Conservation (phyloP, 2,113 vertebrate species). For the Mandrillus leucophaeus region DNA sequence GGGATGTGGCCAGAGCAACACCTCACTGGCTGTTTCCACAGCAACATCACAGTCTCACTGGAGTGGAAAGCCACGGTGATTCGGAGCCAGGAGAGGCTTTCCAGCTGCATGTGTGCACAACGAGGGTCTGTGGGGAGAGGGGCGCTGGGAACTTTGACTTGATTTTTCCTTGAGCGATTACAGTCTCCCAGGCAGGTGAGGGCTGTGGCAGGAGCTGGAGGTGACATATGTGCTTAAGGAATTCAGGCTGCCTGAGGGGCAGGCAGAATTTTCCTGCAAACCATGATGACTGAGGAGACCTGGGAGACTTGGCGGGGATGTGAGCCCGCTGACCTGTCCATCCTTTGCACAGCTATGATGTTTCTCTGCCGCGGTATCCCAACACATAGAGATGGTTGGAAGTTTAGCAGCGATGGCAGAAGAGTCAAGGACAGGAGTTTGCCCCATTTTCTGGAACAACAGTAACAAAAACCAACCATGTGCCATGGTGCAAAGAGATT, state of each 20-base stretch:
- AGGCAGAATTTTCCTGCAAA: neutral
- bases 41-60: constrained; percentile 63
- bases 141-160: constrained; percentile 72
- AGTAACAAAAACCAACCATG: neutral
- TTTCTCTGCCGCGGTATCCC: neutral
- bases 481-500: neutral
- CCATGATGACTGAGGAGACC: neutral
- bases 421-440: neutral
- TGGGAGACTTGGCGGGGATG: neutral
- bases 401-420: neutral
- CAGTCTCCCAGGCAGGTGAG: constrained; percentile 71
- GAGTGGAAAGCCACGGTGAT: constrained; percentile 55
- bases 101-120: neutral
- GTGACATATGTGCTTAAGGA: constrained; percentile 69
- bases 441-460: neutral
- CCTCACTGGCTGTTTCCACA: constrained; percentile 48
- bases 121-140: constrained; percentile 20
- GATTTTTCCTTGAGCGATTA: constrained; percentile 74
- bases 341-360: neutral
- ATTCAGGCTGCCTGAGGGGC: constrained; percentile 53
- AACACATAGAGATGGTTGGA: neutral
- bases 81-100: constrained; percentile 48
- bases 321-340: neutral
- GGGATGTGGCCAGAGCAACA: constrained; percentile 24
- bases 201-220: constrained; percentile 17